Evolutionary conservation across 2,797 vertebrate genomes (phyloP).

Genomic region (Sebastes aleutianus): DNA sequence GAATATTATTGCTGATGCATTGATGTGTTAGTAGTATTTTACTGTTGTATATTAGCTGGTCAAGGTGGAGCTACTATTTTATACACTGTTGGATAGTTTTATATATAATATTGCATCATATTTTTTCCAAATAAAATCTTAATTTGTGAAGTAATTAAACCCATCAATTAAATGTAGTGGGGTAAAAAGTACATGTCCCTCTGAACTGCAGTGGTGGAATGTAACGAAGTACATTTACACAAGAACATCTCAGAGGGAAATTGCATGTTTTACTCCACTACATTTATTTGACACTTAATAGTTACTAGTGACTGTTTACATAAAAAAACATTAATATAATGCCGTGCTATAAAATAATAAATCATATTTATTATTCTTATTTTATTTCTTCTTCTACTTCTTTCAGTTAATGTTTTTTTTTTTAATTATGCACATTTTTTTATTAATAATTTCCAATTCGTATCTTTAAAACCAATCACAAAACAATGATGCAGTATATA

Average conservation of each 20-base stretch:
- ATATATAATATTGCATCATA: not conserved
- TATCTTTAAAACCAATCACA: too few species aligned
- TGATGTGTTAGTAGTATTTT: not conserved
- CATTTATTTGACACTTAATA: too few species aligned
- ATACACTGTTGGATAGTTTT: not conserved
- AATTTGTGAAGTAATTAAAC: too few species aligned
- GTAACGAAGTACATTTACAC: not conserved
- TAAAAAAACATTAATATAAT: not conserved
- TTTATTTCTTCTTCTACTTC: too few species aligned
- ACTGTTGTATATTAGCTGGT: not conserved
- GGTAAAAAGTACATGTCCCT: not conserved
- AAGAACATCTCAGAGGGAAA: not conserved
- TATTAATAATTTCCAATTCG: too few species aligned
- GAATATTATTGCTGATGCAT: not conserved
- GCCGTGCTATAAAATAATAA: not conserved
- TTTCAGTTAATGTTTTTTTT: too few species aligned
- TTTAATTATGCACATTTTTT: too few species aligned
- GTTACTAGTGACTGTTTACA: not conserved
- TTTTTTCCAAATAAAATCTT: accelerated
- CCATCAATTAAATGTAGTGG: not conserved
- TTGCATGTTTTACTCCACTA: not conserved
- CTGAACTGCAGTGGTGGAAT: not conserved
- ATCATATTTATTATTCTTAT: too few species aligned
- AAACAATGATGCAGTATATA: too few species aligned
- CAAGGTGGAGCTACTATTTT: not conserved